phyloP scores from a whole-genome alignment of 1,140 invertebrate species.

The Drosophila novamexicana region DNA sequence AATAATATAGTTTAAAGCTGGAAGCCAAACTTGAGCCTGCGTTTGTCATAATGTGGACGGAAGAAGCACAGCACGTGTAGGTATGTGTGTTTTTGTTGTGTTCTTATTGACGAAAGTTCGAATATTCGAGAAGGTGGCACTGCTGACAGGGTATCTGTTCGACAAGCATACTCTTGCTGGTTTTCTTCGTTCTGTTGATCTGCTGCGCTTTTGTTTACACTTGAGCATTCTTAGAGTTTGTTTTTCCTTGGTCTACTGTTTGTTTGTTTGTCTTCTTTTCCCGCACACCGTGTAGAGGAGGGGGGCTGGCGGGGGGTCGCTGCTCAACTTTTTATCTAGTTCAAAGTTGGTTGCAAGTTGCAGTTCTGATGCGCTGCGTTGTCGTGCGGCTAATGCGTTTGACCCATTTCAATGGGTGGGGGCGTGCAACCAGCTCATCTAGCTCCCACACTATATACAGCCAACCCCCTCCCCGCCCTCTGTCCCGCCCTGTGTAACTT shows the following conservation, averaged over 20 bases:
- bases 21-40: too few species aligned
- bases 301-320: not conserved
- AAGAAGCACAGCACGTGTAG: too few species aligned
- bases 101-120: too few species aligned
- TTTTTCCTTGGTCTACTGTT: conserved; percentile 21
- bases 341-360: conserved; percentile 68
- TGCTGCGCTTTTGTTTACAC: conserved; percentile 76
- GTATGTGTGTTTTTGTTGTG: too few species aligned
- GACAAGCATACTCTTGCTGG: not conserved
- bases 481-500: not conserved
- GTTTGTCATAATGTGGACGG: too few species aligned
- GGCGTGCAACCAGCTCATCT: conserved; percentile 51
- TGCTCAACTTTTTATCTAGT: conserved; percentile 42
- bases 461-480: not conserved
- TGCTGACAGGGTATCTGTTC: not conserved
- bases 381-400: conserved; percentile 61
- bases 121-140: too few species aligned
- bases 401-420: conserved; percentile 65
- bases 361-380: conserved; percentile 68
- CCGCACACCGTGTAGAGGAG: not conserved
- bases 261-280: conserved; percentile 46
- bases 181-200: conserved; percentile 32
- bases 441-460: conserved; percentile 54
- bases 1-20: too few species aligned
- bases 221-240: conserved; percentile 42